A percentile compares a stretch with the other conserved stretches of the same genome.
phyloP scores from a whole-genome alignment of 1,140 invertebrate species.

The Zaprionus ghesquierei region DNA sequence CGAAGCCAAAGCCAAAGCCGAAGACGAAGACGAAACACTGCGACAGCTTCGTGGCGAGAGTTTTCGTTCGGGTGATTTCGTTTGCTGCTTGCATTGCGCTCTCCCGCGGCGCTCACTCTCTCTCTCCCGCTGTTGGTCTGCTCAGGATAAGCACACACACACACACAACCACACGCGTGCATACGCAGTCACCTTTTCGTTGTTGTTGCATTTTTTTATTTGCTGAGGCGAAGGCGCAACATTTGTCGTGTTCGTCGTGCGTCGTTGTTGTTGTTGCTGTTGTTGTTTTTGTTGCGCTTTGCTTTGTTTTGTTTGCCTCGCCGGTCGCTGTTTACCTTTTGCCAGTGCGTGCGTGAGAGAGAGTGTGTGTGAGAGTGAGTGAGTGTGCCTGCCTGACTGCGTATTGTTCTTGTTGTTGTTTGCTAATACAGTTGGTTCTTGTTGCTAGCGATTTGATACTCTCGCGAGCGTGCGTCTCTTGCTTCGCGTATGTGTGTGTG shows the following conservation, averaged over 20 bases:
- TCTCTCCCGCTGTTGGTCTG: not conserved
- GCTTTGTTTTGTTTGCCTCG: slow-evolving; percentile 46
- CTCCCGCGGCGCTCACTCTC: slow-evolving; percentile 5
- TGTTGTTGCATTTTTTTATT: slow-evolving; percentile 39
- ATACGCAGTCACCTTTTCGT: slow-evolving; percentile 4
- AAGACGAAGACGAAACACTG: slow-evolving; percentile 42
- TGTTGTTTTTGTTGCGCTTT: not conserved
- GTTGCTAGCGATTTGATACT: slow-evolving; percentile 13
- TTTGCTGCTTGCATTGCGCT: not conserved
- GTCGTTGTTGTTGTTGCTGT: not conserved
- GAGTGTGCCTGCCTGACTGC: slow-evolving; percentile 21
- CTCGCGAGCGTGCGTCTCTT: slow-evolving; percentile 2
- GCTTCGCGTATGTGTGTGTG: slow-evolving; percentile 12
- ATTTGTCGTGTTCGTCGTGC: slow-evolving; percentile 12
- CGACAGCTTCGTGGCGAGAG: slow-evolving; percentile 21
- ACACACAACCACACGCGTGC: not conserved
- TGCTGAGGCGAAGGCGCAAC: slow-evolving; percentile 28
- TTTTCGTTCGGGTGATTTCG: slow-evolving; percentile 5
- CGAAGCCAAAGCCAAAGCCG: slow-evolving; percentile 22
- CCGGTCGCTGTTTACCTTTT: slow-evolving; percentile 47
- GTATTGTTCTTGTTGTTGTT: slow-evolving; percentile 52
- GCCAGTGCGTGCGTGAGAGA: slow-evolving; percentile 12
- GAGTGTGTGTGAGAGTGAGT: not conserved
- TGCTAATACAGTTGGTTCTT: slow-evolving; percentile 63
- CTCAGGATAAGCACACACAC: slow-evolving; percentile 34